Percentiles rank a stretch among this genome's conserved stretches.
These are phyloP conservation scores for Ornithorhynchus anatinus DNA, from an alignment of 2,113 vertebrate species.

Conservation along the genomic window DNA sequence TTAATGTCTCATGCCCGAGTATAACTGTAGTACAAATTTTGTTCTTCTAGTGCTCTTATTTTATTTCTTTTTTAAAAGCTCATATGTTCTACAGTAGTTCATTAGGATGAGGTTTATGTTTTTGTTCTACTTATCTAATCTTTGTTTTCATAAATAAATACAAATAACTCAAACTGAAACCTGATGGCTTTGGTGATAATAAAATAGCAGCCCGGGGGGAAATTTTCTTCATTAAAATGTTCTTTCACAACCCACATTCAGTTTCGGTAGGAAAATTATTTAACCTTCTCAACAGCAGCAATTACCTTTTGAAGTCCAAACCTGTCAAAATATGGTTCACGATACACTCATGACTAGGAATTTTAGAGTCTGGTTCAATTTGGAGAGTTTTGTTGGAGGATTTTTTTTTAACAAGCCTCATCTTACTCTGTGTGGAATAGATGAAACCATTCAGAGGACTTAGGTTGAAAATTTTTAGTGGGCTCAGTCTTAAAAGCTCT, in stretches of 20 bases:
- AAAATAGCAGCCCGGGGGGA: conserved; percentile 91
- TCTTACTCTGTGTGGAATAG: conserved; percentile 3
- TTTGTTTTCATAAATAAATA: conserved; percentile 99
- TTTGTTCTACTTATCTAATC: conserved; percentile 83
- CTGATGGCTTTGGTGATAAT: conserved; percentile 97
- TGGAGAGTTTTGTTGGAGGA: conserved; percentile 6
- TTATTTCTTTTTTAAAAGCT: conserved; percentile 40
- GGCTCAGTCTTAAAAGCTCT: neutral
- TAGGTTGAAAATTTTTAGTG: neutral
- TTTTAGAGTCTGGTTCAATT: conserved; percentile 54
- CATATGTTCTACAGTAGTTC: conserved; percentile 58
- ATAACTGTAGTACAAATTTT: neutral
- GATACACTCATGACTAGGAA: conserved; percentile 30
- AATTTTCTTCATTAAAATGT: conserved; percentile 95
- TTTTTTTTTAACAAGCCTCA: neutral
- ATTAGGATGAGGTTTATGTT: conserved; percentile 73
- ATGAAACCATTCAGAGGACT: neutral
- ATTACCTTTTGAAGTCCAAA: conserved; percentile 66
- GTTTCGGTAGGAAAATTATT: conserved; percentile 94
- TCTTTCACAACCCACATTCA: conserved; percentile 96
- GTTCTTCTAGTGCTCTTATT: conserved; percentile 1
- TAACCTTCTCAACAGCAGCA: conserved; percentile 91
- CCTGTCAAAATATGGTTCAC: conserved; percentile 40
- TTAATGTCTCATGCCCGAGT: neutral
- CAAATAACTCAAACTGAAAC: conserved; percentile 98